Conservation (phyloP, 2,888 invertebrate genomes). For the Drosophila emarginata region DNA sequence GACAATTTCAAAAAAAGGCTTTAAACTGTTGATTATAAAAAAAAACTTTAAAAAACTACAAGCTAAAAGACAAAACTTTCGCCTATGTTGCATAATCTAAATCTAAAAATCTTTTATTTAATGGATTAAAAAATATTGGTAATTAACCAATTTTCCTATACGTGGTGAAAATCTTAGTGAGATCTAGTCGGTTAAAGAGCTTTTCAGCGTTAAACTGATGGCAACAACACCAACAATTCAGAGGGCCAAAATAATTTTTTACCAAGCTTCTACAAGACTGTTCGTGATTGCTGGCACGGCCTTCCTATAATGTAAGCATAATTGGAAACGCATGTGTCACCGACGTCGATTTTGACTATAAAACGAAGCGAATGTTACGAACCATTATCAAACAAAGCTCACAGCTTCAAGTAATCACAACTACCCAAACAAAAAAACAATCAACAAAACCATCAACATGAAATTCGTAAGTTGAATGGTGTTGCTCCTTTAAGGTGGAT, state of each 20-base stretch:
- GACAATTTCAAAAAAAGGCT: too few species aligned
- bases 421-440: constrained; percentile 25
- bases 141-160: too few species aligned
- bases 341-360: constrained; percentile 43
- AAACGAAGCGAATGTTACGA: constrained; percentile 28
- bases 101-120: too few species aligned
- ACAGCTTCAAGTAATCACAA: constrained; percentile 58
- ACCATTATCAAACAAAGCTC: constrained; percentile 58
- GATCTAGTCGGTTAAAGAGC: too few species aligned
- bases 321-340: constrained; percentile 40
- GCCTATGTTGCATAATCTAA: too few species aligned
- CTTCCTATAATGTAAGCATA: not conserved
- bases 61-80: too few species aligned
- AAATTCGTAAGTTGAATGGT: constrained; percentile 66
- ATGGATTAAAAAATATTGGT: too few species aligned
- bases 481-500: not conserved
- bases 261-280: constrained; percentile 5
- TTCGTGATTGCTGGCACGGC: too few species aligned
- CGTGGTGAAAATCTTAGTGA: too few species aligned
- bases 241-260: not conserved
- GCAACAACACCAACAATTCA: not conserved
- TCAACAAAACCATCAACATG: constrained; percentile 54
- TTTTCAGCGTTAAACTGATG: not conserved
- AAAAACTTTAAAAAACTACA: too few species aligned
- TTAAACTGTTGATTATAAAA: too few species aligned